Evolutionary conservation across 2,113 vertebrate genomes (phyloP).

Genomic region (Anguilla japonica): DNA sequence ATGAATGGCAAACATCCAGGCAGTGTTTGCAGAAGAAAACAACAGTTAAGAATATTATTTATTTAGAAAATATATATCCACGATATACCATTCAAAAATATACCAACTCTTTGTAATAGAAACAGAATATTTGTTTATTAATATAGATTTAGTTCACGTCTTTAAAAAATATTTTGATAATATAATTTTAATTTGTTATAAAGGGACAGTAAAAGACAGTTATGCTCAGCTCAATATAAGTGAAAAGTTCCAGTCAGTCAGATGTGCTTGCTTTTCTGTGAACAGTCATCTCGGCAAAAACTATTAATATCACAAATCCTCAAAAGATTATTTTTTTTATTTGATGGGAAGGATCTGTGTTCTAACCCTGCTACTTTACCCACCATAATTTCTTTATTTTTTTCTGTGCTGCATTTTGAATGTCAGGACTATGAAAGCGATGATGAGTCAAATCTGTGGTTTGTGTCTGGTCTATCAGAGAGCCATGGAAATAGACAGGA

Average conservation of each 20-base stretch:
- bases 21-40: conserved; percentile 9
- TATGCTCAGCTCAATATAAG: not conserved
- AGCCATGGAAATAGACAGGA: not conserved
- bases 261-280: not conserved
- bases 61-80: not conserved
- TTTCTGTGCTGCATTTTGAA: not conserved
- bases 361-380: not conserved
- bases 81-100: not conserved
- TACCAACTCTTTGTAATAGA: not conserved
- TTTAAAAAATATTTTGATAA: not conserved
- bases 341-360: not conserved
- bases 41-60: conserved; percentile 31
- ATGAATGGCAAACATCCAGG: conserved; percentile 37
- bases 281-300: not conserved
- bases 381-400: not conserved
- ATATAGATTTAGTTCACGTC: too few relatives aligned
- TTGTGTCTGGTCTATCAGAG: not conserved
- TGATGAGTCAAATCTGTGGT: not conserved
- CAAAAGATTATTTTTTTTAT: not conserved
- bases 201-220: not conserved
- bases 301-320: not conserved
- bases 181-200: not conserved
- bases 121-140: conserved; percentile 7
- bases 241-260: not conserved
- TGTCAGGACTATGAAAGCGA: not conserved